Conservation (phyloP, 2,888 invertebrate species). For the Agrochola circellaris region DNA sequence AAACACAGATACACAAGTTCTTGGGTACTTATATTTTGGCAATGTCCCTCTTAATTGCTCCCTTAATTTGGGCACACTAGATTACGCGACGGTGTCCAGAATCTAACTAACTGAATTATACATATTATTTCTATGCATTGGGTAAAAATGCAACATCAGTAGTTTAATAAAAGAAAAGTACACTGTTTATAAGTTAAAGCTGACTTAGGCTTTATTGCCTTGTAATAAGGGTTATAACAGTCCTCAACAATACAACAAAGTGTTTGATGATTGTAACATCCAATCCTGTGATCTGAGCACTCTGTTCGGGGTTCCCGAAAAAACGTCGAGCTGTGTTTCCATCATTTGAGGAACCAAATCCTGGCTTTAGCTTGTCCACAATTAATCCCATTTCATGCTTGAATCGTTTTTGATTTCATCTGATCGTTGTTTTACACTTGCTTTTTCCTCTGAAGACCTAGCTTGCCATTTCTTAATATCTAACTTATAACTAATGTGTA, state of each 20-base stretch:
- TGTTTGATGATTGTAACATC: conserved; percentile 36
- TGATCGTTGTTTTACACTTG: conserved; percentile 14
- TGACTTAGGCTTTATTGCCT: too few relatives aligned
- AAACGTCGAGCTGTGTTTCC: conserved; percentile 44
- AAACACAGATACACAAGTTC: too few relatives aligned
- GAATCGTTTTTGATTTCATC: conserved; percentile 25
- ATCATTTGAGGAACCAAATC: conserved; percentile 41
- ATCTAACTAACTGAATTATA: too few relatives aligned
- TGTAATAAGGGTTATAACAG: too few relatives aligned
- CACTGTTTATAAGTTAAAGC: too few relatives aligned
- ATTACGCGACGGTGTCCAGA: too few relatives aligned
- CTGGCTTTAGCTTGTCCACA: conserved; percentile 47
- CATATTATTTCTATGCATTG: too few relatives aligned
- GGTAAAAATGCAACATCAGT: too few relatives aligned
- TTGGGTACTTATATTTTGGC: too few relatives aligned
- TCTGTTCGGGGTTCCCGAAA: conserved; percentile 27
- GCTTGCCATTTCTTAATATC: conserved; percentile 32
- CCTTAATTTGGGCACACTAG: too few relatives aligned
- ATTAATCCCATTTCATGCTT: conserved; percentile 34
- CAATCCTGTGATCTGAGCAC: conserved; percentile 38
- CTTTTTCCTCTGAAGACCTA: conserved; percentile 20
- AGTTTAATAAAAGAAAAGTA: too few relatives aligned
- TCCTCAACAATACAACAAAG: conserved; percentile 12
- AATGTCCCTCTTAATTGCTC: too few relatives aligned
- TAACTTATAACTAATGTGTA: conserved; percentile 25